Evolutionary conservation across 2,113 vertebrate genomes (phyloP), one percentile per base, ranked within the genome.

Genomic region (Apodemus sylvaticus): DNA sequence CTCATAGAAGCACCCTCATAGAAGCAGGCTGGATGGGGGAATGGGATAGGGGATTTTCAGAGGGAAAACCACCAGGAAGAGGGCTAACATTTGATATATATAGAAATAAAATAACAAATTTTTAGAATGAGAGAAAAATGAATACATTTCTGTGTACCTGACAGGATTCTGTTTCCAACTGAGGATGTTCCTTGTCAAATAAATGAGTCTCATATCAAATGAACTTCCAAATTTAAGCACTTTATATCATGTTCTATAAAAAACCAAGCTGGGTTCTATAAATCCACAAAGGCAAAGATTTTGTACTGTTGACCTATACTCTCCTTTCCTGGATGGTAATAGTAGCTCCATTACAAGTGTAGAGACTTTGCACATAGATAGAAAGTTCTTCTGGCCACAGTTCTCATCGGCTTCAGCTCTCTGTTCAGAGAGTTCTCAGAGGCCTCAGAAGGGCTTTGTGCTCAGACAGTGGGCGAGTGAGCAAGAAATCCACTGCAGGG

Each of bases 231-330:
- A 5, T 91, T 92, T 93, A 76, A 64, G 73, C 48, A 22, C 85
- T 68, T 93, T 68, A 5, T 48, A 74, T 88, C 22, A 29, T 81
- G 9, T 94, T 94, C 92, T 83, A 31, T 73, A 78, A 81, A 85
- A 82, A 82, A 53, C 0, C 8, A 48, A 51, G 9, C 64, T 24
- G 91, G 20, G 20, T 89, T 86, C n/a, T 86, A 62, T 51, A 89
- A 78, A 79, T 92, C 24, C 14, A 76, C 22, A 81, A 36, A 45
- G 9, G 9, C 16, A 92, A 39, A 45, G 34, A 3, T 70, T 78
- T 93, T 73, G 17, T 4, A 78, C 78, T 4, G 66, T 39, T 79
- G 31, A 89, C 31, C 5, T 42, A 85, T 91, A 71, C 1, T 81
- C 29, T 86, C 58, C n/a, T 58, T 95, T 93, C 93, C n/a, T 34